These are phyloP conservation scores for Ectemnius continuus DNA, from an alignment of 2,888 invertebrate genomes.

Conservation along the genomic window DNA sequence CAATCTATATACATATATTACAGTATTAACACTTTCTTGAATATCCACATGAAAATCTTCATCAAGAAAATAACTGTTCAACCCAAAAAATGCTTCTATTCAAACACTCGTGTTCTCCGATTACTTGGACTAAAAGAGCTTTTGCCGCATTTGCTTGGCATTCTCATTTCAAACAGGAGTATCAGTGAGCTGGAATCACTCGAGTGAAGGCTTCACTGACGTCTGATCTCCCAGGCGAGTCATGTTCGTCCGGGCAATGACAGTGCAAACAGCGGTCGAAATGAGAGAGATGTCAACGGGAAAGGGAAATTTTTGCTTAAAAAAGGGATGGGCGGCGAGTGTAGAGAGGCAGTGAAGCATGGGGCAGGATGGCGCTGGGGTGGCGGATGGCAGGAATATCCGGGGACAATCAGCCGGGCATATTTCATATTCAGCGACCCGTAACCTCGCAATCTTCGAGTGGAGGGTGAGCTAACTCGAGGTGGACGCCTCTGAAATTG, in stretches of 20 bases:
- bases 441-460: conserved; percentile 66
- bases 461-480: conserved; percentile 47
- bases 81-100: background rate
- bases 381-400: conserved; percentile 43
- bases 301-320: background rate
- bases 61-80: too few species aligned
- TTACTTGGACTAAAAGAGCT: background rate
- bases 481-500: conserved; percentile 71
- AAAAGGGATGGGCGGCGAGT: background rate
- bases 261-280: background rate
- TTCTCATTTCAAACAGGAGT: background rate
- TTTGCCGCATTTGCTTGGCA: background rate
- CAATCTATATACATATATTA: too few species aligned
- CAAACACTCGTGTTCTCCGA: background rate
- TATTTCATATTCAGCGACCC: conserved; percentile 71
- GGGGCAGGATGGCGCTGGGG: background rate
- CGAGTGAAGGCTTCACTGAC: background rate
- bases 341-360: background rate
- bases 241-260: conserved; percentile 1
- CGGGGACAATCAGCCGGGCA: conserved; percentile 64
- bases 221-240: background rate
- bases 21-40: too few species aligned
- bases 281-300: background rate
- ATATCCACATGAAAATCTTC: too few species aligned
- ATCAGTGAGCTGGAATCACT: background rate